phyloP scores from a whole-genome alignment of 2,797 vertebrate genomes.

The Sebastes cheni region DNA sequence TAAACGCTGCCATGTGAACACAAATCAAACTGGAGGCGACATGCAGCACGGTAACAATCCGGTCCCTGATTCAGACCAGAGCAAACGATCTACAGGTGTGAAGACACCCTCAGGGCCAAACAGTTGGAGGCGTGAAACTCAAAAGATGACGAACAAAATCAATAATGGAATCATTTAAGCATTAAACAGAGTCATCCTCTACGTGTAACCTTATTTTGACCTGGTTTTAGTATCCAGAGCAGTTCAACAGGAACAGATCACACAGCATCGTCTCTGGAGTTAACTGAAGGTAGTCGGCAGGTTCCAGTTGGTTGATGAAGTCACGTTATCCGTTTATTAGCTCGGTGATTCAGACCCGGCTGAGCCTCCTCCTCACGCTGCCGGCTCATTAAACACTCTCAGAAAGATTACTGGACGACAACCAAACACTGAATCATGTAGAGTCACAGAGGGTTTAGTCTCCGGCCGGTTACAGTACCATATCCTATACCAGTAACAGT shows the following conservation, averaged over 20 bases:
- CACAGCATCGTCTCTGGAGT: conserved; percentile 21
- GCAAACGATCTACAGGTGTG: no score
- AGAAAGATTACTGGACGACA: conserved; percentile 37
- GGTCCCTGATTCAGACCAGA: no score
- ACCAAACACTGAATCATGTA: conserved; percentile 47
- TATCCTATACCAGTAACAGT: neutral
- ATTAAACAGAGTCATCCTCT: conserved; percentile 10
- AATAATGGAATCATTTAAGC: neutral
- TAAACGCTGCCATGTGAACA: no score
- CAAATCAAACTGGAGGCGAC: no score
- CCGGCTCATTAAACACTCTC: conserved; percentile 60
- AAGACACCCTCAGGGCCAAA: neutral
- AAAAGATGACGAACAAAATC: conserved; percentile 18
- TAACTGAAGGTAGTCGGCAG: conserved; percentile 5
- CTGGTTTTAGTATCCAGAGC: neutral
- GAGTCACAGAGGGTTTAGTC: conserved; percentile 24
- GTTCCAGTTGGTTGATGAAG: conserved; percentile 37
- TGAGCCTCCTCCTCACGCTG: conserved; percentile 44
- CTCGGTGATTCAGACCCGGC: conserved; percentile 37
- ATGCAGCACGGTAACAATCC: no score
- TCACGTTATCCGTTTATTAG: conserved; percentile 57
- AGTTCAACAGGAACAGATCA: neutral
- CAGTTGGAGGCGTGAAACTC: neutral
- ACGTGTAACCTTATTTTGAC: neutral
- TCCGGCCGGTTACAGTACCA: neutral